A percentile compares a stretch with the other conserved stretches of the same genome.
Evolutionary conservation across 2,888 invertebrate species (phyloP).

Genomic region (Falcaria lacertinaria): DNA sequence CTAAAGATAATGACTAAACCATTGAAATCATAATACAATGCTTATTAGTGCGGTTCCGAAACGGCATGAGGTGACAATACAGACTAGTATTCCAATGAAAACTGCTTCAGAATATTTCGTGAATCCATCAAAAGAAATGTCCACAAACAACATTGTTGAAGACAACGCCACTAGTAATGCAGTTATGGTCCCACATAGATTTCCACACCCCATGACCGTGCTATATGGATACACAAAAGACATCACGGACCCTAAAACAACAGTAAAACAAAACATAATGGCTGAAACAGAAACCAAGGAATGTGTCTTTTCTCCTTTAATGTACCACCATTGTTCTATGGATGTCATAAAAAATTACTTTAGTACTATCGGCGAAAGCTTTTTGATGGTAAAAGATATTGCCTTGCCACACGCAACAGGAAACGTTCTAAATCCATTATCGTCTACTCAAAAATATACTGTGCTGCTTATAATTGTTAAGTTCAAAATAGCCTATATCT

Average conservation of each 20-base stretch:
- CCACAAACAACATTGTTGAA: slow-evolving; percentile 46
- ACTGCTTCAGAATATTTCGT: slow-evolving; percentile 20
- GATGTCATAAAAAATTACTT: slow-evolving; percentile 75
- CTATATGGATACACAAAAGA: slow-evolving; percentile 1
- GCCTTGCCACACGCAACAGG: slow-evolving; percentile 17
- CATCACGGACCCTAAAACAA: slow-evolving; percentile 22
- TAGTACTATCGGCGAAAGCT: slow-evolving; percentile 66
- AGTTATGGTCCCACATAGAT: slow-evolving; percentile 11
- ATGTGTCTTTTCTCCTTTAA: slow-evolving; percentile 63
- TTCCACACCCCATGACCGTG: slow-evolving; percentile 1
- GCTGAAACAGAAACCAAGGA: slow-evolving; percentile 50
- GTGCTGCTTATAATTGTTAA: slow-evolving; percentile 8
- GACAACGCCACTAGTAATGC: slow-evolving; percentile 42
- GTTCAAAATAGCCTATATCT: slow-evolving; percentile 16
- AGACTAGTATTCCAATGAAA: too few species aligned
- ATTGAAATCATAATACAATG: slow-evolving; percentile 31
- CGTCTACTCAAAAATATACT: slow-evolving; percentile 9
- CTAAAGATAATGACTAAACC: slow-evolving; percentile 21
- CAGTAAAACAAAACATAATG: slow-evolving; percentile 39
- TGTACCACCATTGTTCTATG: slow-evolving; percentile 53
- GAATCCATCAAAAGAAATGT: slow-evolving; percentile 31
- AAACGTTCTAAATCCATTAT: slow-evolving; percentile 19
- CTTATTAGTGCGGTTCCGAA: slow-evolving; percentile 56
- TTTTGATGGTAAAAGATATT: slow-evolving; percentile 62
- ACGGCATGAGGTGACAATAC: slow-evolving; percentile 41